Evolutionary conservation across 2,888 invertebrate species (phyloP).

Genomic region (Callosobruchus maculatus): DNA sequence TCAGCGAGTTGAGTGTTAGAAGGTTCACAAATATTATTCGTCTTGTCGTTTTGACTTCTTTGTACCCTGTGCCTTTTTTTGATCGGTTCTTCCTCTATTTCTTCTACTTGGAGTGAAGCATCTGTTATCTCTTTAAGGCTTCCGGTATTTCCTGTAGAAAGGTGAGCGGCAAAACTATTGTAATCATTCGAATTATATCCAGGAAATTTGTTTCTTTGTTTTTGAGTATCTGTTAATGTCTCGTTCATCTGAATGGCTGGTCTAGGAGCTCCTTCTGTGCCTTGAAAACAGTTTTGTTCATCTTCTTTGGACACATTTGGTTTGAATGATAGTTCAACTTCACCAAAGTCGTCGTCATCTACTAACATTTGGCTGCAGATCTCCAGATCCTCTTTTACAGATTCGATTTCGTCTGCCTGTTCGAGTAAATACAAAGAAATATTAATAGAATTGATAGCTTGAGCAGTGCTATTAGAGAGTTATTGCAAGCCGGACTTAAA

Average conservation of each 20-base stretch:
- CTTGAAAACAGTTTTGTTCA: neutral
- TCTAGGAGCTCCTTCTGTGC: neutral
- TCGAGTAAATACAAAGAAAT: neutral
- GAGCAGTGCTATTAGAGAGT: too few relatives aligned
- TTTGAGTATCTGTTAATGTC: neutral
- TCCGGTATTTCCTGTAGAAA: neutral
- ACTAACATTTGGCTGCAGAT: slow-evolving; percentile 15
- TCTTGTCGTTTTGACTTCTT: too few relatives aligned
- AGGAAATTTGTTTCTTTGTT: neutral
- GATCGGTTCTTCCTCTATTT: neutral
- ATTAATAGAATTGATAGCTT: too few relatives aligned
- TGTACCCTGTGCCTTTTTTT: too few relatives aligned
- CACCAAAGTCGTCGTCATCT: slow-evolving; percentile 4
- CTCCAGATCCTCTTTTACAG: slow-evolving; percentile 21
- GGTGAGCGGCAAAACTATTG: neutral
- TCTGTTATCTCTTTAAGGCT: neutral
- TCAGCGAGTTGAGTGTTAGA: too few relatives aligned
- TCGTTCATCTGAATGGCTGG: neutral
- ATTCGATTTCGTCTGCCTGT: slow-evolving; percentile 6
- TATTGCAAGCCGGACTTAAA: too few relatives aligned
- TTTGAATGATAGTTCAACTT: neutral
- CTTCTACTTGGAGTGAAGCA: neutral
- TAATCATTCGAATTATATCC: neutral
- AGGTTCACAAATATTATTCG: too few relatives aligned
- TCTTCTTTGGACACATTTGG: neutral